Conservation (phyloP, 1,140 invertebrate species). For the Leguminivora glycinivorella region DNA sequence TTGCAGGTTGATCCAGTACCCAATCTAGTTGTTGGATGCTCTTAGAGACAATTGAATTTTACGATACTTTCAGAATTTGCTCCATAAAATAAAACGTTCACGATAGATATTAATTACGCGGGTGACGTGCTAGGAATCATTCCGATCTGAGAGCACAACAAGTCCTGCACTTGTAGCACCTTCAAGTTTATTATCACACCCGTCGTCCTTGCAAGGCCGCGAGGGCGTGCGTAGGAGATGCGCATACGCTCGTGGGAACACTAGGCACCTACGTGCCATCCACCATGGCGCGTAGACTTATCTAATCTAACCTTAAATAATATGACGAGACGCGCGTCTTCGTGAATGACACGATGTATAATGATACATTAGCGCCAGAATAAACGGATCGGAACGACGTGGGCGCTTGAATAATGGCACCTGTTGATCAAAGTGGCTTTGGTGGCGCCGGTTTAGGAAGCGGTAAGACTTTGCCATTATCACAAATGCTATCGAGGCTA, state of each 20-base stretch:
- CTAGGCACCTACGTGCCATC: no score
- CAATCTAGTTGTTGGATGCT: no score
- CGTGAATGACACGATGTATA: no score
- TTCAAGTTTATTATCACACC: slow-evolving; percentile 13
- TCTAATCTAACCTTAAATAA: no score
- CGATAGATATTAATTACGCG: no score
- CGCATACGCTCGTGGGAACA: background rate
- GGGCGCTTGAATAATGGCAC: slow-evolving; percentile 13
- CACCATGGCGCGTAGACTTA: no score
- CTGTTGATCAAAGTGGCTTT: background rate
- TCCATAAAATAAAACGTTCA: no score
- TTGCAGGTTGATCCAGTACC: no score
- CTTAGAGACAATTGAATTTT: no score
- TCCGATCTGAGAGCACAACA: background rate
- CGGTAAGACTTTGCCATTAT: background rate
- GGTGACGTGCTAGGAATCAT: background rate
- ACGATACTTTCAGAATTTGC: no score
- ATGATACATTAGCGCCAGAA: slow-evolving; percentile 1
- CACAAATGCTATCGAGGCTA: background rate
- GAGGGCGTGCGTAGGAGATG: slow-evolving; percentile 16
- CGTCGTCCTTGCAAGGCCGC: slow-evolving; percentile 28
- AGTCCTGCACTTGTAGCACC: background rate
- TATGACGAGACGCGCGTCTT: no score
- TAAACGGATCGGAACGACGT: slow-evolving; percentile 1
- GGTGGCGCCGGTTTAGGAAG: slow-evolving; percentile 4